Conservation (phyloP, 2,888 invertebrate genomes). For the Anarsia innoxiella region DNA sequence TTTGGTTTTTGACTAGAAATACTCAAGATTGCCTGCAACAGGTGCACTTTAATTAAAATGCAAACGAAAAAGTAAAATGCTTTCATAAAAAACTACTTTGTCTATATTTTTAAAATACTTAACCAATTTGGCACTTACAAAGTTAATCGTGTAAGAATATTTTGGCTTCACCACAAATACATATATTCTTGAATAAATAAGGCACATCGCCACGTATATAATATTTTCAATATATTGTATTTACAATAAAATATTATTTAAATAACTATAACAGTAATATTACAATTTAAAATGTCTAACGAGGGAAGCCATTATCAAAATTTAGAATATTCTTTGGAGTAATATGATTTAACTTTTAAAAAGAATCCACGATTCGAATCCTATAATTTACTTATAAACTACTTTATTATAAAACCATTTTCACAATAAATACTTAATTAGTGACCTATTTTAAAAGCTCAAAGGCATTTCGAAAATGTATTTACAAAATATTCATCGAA, state of each 20-base stretch:
- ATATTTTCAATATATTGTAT: conserved; percentile 14
- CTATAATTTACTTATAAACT: too few relatives aligned
- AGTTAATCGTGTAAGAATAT: too few relatives aligned
- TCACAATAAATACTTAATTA: neutral
- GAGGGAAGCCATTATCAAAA: conserved; percentile 8
- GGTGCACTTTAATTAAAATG: too few relatives aligned
- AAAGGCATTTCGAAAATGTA: conserved; percentile 15
- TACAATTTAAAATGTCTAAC: too few relatives aligned
- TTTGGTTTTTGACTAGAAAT: conserved; percentile 44
- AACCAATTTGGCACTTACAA: too few relatives aligned
- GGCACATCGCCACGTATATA: conserved; percentile 49
- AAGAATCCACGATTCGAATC: too few relatives aligned
- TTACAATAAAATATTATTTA: conserved; percentile 17
- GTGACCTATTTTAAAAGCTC: conserved; percentile 1
- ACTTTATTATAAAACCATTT: conserved; percentile 3
- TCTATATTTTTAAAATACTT: too few relatives aligned
- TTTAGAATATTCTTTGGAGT: conserved; percentile 8
- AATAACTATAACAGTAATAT: neutral
- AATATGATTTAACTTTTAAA: too few relatives aligned
- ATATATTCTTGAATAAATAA: conserved; percentile 40
- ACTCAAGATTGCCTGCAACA: conserved; percentile 28
- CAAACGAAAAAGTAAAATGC: too few relatives aligned
- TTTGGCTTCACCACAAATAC: too few relatives aligned
- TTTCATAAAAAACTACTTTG: too few relatives aligned
- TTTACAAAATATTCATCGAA: conserved; percentile 46